These are phyloP conservation scores for Biston stratarius DNA, from an alignment of 2,888 invertebrate species.

Conservation along the genomic window DNA sequence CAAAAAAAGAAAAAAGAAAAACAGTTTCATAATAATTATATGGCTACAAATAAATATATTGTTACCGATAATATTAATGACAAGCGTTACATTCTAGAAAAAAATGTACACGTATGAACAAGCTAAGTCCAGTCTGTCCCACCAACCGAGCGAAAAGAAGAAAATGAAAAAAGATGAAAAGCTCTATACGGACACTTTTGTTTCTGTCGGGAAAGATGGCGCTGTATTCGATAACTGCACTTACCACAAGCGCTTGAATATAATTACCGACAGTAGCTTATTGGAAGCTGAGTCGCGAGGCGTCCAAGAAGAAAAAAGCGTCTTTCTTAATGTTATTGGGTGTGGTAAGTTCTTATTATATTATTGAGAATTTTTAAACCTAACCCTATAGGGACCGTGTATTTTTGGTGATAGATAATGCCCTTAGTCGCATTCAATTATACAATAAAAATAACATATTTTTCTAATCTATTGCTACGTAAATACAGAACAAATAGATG, in stretches of 20 bases:
- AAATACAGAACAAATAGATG: too few relatives aligned
- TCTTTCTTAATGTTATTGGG: constrained; percentile 89
- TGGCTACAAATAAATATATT: too few relatives aligned
- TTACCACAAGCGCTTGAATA: constrained; percentile 81
- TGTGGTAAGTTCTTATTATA: constrained; percentile 31
- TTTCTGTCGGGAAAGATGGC: constrained; percentile 49
- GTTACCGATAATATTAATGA: too few relatives aligned
- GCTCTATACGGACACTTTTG: constrained; percentile 65
- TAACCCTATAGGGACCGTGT: too few relatives aligned
- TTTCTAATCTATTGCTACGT: too few relatives aligned
- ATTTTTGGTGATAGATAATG: too few relatives aligned
- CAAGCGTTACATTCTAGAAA: constrained; percentile 46
- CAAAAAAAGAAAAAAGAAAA: too few relatives aligned
- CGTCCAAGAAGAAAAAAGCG: constrained; percentile 74
- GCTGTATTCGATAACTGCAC: constrained; percentile 71
- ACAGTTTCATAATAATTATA: too few relatives aligned
- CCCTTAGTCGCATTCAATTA: too few relatives aligned
- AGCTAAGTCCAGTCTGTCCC: constrained; percentile 46
- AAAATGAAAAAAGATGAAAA: constrained; percentile 54
- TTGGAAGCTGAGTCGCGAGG: constrained; percentile 88
- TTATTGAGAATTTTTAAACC: too few relatives aligned
- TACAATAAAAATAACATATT: too few relatives aligned
- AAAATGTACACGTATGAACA: constrained; percentile 56
- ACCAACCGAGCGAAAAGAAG: constrained; percentile 37
- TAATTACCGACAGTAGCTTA: constrained; percentile 87